Evolutionary conservation across 1,140 invertebrate genomes (phyloP), one percentile per base, ranked within the genome.

Genomic region (Phymorhynchus buccinoides): DNA sequence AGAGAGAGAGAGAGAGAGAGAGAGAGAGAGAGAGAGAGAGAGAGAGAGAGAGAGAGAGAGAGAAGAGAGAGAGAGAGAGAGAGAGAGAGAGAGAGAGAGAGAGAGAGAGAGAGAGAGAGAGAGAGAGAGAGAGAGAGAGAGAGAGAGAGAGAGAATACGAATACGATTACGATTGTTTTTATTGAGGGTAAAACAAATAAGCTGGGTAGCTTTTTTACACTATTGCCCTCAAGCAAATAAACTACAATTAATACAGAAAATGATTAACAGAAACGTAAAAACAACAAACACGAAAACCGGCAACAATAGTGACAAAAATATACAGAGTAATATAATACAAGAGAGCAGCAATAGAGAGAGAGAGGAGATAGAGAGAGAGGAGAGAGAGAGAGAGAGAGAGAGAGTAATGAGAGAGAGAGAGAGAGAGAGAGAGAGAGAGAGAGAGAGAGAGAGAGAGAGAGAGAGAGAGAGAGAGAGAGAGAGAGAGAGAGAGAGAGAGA

Each of bases 41-140:
- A 52, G 48, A 52, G 48, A 22, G 48, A 52, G 48, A 52, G 35
- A n/a, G 68, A 9, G 68, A 30, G 27, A n/a, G 30, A 9, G 27
- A 37, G 32, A 7, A 9, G 73, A 0, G n/a, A 1, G 73, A 1
- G 73, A 77, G n/a, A 37, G 73, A 37, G 35, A 77, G 1, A 77
- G 73, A 77, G 6, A 35, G 30, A 77, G 73, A 39, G 16, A 37
- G 35, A 77, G 68, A 35, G 35, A 73, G 35, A 73, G 35, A 73
- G 68, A 73, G 30, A 73, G 32, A 77, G 73, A 77, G 73, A 77
- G 73, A 42, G 39, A 39, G 73, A 37, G 73, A 42, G 30, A 42
- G 73, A 37, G 73, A 42, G 35, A 77, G 73, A 37, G 39, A 42
- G 39, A 42, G 73, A 77, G 73, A 39, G 73, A 42, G 30, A 77